Percentiles rank a stretch among this genome's conserved stretches.
Evolutionary conservation across 2,888 invertebrate species (phyloP).

Genomic region (Acrobasis repandana): DNA sequence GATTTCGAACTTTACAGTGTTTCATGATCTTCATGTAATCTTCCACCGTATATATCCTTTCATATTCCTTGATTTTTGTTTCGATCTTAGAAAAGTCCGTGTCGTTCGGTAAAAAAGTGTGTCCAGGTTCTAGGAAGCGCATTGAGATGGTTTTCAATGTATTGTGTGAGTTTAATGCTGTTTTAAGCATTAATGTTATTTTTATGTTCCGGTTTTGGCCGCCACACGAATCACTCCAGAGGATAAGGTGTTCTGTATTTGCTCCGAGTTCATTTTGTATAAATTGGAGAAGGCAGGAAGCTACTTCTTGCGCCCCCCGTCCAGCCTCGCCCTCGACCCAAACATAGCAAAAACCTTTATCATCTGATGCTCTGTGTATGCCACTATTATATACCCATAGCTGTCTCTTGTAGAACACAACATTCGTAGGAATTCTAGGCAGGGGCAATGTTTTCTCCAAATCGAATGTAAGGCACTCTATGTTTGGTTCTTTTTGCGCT

Average conservation of each 20-base stretch:
- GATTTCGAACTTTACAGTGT: slow-evolving; percentile 20
- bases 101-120: slow-evolving; percentile 30
- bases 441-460: slow-evolving; percentile 35
- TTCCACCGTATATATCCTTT: slow-evolving; percentile 25
- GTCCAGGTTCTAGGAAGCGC: slow-evolving; percentile 29
- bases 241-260: slow-evolving; percentile 29
- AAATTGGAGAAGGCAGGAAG: slow-evolving; percentile 30
- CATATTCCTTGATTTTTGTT: slow-evolving; percentile 26
- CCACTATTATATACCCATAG: slow-evolving; percentile 39
- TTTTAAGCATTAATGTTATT: slow-evolving; percentile 25
- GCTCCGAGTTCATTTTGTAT: slow-evolving; percentile 23
- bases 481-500: slow-evolving; percentile 21
- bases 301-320: slow-evolving; percentile 37
- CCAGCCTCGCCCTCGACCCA: slow-evolving; percentile 39
- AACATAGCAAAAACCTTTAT: slow-evolving; percentile 33
- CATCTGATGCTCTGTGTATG: slow-evolving; percentile 34
- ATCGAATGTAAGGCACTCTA: slow-evolving; percentile 30
- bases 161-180: slow-evolving; percentile 21
- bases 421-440: slow-evolving; percentile 35
- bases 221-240: slow-evolving; percentile 38
- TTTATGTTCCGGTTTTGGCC: slow-evolving; percentile 34
- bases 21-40: slow-evolving; percentile 26
- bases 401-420: slow-evolving; percentile 38
- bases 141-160: slow-evolving; percentile 25
- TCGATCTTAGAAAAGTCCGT: slow-evolving; percentile 28